Conservation (phyloP, 1,140 invertebrate species). For the Dinoponera quadriceps region DNA sequence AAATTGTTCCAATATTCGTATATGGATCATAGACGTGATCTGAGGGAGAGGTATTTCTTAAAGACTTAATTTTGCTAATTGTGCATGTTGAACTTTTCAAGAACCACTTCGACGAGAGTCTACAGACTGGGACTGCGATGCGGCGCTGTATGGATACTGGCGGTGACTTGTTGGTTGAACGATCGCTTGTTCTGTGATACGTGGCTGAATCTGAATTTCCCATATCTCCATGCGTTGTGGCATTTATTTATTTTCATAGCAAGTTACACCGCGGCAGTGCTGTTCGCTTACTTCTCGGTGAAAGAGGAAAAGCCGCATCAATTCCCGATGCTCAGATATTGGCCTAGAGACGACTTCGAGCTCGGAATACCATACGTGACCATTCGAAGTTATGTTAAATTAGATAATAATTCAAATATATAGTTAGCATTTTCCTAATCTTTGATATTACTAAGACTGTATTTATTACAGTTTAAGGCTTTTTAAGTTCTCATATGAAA, state of each 20-base stretch:
- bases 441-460: background rate
- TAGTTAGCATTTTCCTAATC: conserved; percentile 60
- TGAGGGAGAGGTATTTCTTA: too few species aligned
- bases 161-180: conserved; percentile 91
- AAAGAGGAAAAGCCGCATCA: conserved; percentile 90
- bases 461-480: conserved; percentile 39
- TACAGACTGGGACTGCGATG: conserved; percentile 89
- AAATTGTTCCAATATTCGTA: too few species aligned
- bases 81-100: conserved; percentile 80
- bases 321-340: conserved; percentile 89
- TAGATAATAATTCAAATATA: conserved; percentile 85
- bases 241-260: conserved; percentile 93
- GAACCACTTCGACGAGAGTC: conserved; percentile 88
- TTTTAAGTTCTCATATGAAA: conserved; percentile 38
- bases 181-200: conserved; percentile 92
- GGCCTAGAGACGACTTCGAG: conserved; percentile 91
- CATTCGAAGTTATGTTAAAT: conserved; percentile 87
- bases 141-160: conserved; percentile 88
- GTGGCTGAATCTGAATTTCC: conserved; percentile 91
- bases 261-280: conserved; percentile 90
- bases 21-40: too few species aligned
- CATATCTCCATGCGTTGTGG: conserved; percentile 93
- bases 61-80: conserved; percentile 33
- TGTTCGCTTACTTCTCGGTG: conserved; percentile 93
- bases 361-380: conserved; percentile 91